Percentiles rank a stretch among this genome's conserved stretches.
Evolutionary conservation across 2,797 vertebrate species (phyloP).

Genomic region (Parauchenoglanis punctatus): DNA sequence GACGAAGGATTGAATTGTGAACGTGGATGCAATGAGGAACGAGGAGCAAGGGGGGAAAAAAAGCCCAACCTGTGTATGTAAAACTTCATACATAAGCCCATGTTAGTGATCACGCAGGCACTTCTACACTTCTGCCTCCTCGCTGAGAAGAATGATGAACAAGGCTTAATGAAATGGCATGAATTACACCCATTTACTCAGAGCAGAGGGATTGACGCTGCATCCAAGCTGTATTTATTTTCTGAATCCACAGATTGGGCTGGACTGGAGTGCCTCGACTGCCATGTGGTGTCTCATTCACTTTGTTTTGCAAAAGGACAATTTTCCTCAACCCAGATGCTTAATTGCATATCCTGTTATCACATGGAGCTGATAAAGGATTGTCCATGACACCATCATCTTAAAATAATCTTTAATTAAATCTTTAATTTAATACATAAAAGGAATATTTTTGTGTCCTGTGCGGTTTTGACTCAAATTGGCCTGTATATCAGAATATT

Average conservation of each 20-base stretch:
- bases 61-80: not conserved
- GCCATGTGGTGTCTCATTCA: not conserved
- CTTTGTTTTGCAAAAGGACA: not conserved
- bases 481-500: not conserved
- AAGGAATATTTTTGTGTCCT: constrained; percentile 2
- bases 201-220: not conserved
- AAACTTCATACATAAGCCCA: not conserved
- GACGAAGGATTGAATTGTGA: constrained; percentile 21
- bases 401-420: not conserved
- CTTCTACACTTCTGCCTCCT: not conserved
- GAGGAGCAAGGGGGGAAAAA: not conserved
- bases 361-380: not conserved
- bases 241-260: not conserved
- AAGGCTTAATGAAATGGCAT: not conserved
- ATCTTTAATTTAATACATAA: constrained; percentile 9
- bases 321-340: not conserved
- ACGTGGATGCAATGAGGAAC: not conserved
- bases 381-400: not conserved
- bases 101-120: not conserved
- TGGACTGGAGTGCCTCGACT: not conserved
- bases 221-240: constrained; percentile 1
- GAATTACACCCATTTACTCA: not conserved
- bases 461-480: constrained; percentile 20
- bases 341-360: not conserved
- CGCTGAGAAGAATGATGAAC: not conserved